Evolutionary conservation across 2,888 invertebrate species (phyloP), one percentile per base, ranked within the genome.

Genomic region (Scaptomyza polygonia): DNA sequence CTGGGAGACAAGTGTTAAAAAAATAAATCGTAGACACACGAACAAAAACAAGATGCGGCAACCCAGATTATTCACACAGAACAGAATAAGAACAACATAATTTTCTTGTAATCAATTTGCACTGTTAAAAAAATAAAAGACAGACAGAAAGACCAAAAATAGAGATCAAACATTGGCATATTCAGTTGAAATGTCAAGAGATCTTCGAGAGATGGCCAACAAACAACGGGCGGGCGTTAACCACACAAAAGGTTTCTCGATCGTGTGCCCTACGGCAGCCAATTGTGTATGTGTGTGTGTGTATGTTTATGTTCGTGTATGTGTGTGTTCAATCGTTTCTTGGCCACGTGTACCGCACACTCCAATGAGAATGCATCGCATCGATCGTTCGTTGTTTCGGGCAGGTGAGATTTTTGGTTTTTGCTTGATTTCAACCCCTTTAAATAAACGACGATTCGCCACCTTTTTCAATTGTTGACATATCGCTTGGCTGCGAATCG

Each of bases 281-380:
- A 73, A 66, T 73, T 76, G 71, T 76, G 21, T 57, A 12, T 54
- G 6, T 56, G 8, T 43, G 6, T 16, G 29, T 18, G 7, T 30
- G 8, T 40, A 11, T 43, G 5, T 59, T 30, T 63, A 12, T 44
- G 25, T 51, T n/a, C 47, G 21, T 49, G 16, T 45, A n/a, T n/a
- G 21, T 21, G 21, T 1, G 21, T 21, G 21, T 21, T 21, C 21
- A 21, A 21, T 21, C 21, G 4, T 21, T 29, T 56, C 45, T 58
- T 56, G 63, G 61, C 65, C 85, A 84, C 87, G 81, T 84, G 81
- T 55, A 84, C 72, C 59, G 85, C 81, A 81, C 86, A 86, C 81
- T 86, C 81, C 81, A 86, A 74, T 86, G 65, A 53, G 59, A 80
- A 54, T n/a, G 12, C n/a, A 39, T 54, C 16, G 39, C 39, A 39